phyloP scores from a whole-genome alignment of 2,113 vertebrate species.

The Pterocles orientalis region DNA sequence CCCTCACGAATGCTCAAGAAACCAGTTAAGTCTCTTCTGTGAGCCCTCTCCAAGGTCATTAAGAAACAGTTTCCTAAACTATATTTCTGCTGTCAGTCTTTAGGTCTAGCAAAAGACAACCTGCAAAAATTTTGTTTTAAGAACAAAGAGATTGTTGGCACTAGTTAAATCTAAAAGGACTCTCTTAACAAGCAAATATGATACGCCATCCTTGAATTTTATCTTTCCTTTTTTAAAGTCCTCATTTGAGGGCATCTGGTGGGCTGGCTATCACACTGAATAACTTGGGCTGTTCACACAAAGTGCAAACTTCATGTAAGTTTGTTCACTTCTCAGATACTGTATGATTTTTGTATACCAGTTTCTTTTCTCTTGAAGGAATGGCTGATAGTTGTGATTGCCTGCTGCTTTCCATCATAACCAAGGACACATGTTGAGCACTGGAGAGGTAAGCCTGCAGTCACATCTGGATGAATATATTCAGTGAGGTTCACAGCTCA shows the following conservation, averaged over 20 bases:
- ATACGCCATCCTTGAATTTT: neutral
- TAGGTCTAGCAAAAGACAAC: neutral
- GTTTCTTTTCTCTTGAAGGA: neutral
- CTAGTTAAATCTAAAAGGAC: neutral
- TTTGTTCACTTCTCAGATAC: neutral
- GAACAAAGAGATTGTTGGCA: neutral
- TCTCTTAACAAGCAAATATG: neutral
- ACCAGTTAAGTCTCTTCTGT: neutral
- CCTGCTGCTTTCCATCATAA: neutral
- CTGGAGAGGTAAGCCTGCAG: neutral
- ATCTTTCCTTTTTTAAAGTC: neutral
- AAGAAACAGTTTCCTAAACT: neutral
- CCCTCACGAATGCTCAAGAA: neutral
- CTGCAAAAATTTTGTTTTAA: neutral
- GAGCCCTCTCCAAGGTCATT: neutral
- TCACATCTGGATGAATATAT: neutral
- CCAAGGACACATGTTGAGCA: neutral
- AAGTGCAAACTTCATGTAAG: neutral
- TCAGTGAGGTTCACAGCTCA: neutral
- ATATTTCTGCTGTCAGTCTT: neutral
- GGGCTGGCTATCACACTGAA: neutral
- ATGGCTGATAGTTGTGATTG: neutral
- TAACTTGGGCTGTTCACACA: neutral
- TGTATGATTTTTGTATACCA: neutral
- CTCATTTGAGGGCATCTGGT: neutral